A percentile compares a stretch with the other conserved stretches of the same genome.
Conservation (phyloP, 2,888 invertebrate species). For the Dorcus parallelipipedus region DNA sequence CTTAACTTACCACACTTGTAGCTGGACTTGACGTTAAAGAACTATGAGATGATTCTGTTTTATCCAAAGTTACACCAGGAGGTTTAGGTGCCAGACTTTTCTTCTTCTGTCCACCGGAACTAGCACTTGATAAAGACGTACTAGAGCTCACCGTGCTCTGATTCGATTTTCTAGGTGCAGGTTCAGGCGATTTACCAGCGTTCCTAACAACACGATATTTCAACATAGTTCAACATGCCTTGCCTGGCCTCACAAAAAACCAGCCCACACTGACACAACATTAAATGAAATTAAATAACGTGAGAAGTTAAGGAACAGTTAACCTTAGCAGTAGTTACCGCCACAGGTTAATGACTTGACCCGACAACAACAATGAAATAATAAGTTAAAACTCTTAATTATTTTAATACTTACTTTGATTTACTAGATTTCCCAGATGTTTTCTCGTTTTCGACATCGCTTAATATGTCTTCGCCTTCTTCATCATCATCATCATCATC, state of each 20-base stretch:
- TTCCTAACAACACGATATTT: constrained; percentile 43
- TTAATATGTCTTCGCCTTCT: constrained; percentile 51
- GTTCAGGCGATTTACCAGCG: constrained; percentile 37
- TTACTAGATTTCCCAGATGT: constrained; percentile 53
- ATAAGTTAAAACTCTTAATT: not conserved
- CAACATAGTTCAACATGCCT: constrained; percentile 31
- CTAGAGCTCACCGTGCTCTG: constrained; percentile 41
- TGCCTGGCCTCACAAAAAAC: no score
- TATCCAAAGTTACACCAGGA: constrained; percentile 41
- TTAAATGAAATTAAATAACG: not conserved
- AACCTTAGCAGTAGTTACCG: constrained; percentile 22
- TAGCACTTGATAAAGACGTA: constrained; percentile 44
- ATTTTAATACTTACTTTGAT: constrained; percentile 39
- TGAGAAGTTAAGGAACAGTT: constrained; percentile 17
- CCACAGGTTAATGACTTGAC: constrained; percentile 29
- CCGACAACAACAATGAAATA: no score
- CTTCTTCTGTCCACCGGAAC: constrained; percentile 52
- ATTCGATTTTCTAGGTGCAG: constrained; percentile 38
- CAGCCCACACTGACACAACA: no score
- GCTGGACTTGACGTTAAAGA: constrained; percentile 43
- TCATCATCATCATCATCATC: constrained; percentile 56
- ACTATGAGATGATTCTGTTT: constrained; percentile 31
- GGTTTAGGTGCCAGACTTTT: constrained; percentile 71
- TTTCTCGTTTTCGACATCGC: constrained; percentile 34
- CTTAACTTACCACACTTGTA: constrained; percentile 42